These are phyloP conservation scores for Elgaria multicarinata DNA, from an alignment of 2,113 vertebrate genomes.

Conservation along the genomic window DNA sequence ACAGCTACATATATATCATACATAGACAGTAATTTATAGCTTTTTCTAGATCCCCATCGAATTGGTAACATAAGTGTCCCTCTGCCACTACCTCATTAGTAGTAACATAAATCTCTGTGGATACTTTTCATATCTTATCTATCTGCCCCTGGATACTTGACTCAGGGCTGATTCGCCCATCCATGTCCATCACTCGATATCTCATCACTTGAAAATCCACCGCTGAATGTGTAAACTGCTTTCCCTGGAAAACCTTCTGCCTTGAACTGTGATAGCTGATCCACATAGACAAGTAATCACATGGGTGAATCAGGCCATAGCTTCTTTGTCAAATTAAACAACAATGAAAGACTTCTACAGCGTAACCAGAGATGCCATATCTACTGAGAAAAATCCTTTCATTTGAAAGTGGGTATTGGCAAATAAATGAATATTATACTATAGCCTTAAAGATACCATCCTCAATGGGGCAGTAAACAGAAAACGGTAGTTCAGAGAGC, in stretches of 20 bases:
- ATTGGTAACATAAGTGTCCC: conserved; percentile 15
- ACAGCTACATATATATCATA: conserved; percentile 14
- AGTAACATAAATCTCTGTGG: background rate
- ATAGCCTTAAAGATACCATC: background rate
- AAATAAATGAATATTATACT: background rate
- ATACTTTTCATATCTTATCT: background rate
- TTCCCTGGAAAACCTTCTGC: background rate
- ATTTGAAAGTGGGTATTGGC: background rate
- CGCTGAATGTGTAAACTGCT: conserved; percentile 4
- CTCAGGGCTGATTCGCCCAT: background rate
- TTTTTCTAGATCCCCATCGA: conserved; percentile 46
- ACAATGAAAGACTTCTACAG: background rate
- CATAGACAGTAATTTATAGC: conserved; percentile 33
- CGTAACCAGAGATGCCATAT: background rate
- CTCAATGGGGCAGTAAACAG: conserved; percentile 40
- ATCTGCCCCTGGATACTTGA: background rate
- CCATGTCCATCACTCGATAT: background rate
- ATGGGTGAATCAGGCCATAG: background rate
- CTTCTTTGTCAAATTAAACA: background rate
- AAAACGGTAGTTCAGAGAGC: conserved; percentile 10
- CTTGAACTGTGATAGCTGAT: background rate
- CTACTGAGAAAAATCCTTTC: background rate
- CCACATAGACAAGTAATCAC: background rate
- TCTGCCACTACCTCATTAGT: background rate
- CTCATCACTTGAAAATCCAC: background rate